A percentile compares a stretch with the other conserved stretches of the same genome.
Evolutionary conservation across 2,797 vertebrate species (phyloP).

Genomic region (Ptychadena robeensis): DNA sequence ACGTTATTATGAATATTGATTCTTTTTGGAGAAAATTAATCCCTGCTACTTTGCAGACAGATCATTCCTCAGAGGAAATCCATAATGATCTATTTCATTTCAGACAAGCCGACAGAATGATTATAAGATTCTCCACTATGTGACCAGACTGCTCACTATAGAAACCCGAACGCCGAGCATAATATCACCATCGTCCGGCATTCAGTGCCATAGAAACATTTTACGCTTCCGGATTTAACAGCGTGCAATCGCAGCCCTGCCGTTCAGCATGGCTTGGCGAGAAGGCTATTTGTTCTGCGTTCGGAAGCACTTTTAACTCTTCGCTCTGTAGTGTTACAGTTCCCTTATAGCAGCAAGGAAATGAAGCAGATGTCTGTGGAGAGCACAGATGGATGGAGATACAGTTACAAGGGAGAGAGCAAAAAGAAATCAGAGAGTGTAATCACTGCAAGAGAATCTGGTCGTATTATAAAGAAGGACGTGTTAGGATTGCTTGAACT

Average conservation of each 20-base stretch:
- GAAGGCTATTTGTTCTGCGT: background rate
- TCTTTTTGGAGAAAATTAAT: slow-evolving; percentile 42
- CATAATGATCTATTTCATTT: slow-evolving; percentile 48
- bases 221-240: background rate
- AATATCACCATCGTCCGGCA: background rate
- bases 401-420: slow-evolving; percentile 8
- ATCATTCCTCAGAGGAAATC: slow-evolving; percentile 43
- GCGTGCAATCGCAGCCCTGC: background rate
- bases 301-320: slow-evolving; percentile 24
- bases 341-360: slow-evolving; percentile 6
- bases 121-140: slow-evolving; percentile 22
- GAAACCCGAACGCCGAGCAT: background rate
- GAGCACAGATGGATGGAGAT: slow-evolving; percentile 39
- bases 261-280: background rate
- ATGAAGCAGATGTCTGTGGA: slow-evolving; percentile 33
- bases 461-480: background rate
- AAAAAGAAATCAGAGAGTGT: slow-evolving; percentile 18
- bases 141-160: slow-evolving; percentile 23
- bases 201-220: slow-evolving; percentile 7
- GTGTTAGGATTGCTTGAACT: background rate
- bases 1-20: slow-evolving; percentile 50
- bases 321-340: background rate
- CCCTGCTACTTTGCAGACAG: slow-evolving; percentile 30
- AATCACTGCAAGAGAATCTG: slow-evolving; percentile 2
- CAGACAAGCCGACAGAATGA: slow-evolving; percentile 11